Evolutionary conservation across 2,888 invertebrate species (phyloP), one percentile per base, ranked within the genome.

Genomic region (Xestia sexstrigata): DNA sequence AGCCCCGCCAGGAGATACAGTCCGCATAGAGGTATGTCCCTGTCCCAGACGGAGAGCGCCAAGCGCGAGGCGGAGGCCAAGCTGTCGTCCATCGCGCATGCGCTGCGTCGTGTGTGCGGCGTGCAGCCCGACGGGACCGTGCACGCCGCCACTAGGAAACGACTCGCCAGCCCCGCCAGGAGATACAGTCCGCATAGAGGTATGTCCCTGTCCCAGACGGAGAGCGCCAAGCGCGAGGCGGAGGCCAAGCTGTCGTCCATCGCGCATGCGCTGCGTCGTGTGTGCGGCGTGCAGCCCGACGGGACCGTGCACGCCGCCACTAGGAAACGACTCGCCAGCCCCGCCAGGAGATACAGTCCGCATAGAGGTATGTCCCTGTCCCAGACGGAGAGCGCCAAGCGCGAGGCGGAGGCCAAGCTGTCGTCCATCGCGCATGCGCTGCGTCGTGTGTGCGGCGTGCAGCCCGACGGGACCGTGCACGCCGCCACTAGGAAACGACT

Each of bases 171-270:
- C 90, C 98, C 98, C 0, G 97, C 98, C 0, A 95, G 98, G 73
- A 95, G 98, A 79, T 98, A 98, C 95, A 98, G 35, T n/a, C n/a
- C n/a, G n/a, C n/a, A n/a, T n/a, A n/a, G n/a, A n/a, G n/a, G n/a
- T n/a, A n/a, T n/a, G n/a, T 98, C 99, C 82, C 96, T 99, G 39
- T 97, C 98, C 0, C 98, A 98, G 88, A 95, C 98, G 83, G 99
- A 99, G 94, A 95, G 97, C 1, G 97, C 97, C 60, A 98, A 98
- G 93, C 98, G 99, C 74, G 99, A 99, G 62, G 94, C 96, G 0
- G 99, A 99, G 92, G 98, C 98, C 89, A 98, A 99, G 94, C 95
- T 99, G 78, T 98, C 98, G 87, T 98, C 98, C 73, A 98, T 99
- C 15, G 98, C 98, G 39, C 98, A 98, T 58, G 98, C 98, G 1